A percentile compares a stretch with the other conserved stretches of the same genome.
Evolutionary conservation across 2,888 invertebrate genomes (phyloP).

Genomic region (Uropetala carovei): DNA sequence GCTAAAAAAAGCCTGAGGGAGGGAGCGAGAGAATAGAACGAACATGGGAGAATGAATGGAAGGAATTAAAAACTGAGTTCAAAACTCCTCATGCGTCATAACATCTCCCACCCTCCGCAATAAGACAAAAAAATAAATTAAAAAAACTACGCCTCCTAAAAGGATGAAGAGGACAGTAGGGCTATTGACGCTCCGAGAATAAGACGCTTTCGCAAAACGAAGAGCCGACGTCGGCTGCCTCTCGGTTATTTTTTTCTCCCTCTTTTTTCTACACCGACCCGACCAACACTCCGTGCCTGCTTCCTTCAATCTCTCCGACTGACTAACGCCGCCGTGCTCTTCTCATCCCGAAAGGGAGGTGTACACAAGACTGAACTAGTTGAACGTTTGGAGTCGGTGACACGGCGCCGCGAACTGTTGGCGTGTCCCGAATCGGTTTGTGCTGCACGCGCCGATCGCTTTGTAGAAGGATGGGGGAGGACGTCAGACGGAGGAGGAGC

Average conservation of each 20-base stretch:
- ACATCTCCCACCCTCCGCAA: background rate
- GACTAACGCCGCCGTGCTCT: no score
- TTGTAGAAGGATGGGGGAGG: background rate
- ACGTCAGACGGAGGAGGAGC: conserved; percentile 40
- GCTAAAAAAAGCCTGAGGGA: no score
- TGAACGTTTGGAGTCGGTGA: background rate
- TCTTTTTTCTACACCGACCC: background rate
- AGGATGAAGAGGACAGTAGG: background rate
- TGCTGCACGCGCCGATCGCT: background rate
- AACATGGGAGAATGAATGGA: background rate
- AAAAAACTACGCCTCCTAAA: background rate
- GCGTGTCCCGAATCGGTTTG: conserved; percentile 1
- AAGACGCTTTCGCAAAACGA: background rate
- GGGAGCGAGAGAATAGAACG: background rate
- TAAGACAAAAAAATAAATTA: background rate
- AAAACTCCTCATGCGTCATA: background rate
- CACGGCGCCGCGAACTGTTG: background rate
- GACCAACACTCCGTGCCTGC: background rate
- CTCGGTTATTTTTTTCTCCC: background rate
- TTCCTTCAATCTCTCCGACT: no score
- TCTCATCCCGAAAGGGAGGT: background rate
- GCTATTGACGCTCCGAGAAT: background rate
- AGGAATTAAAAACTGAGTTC: background rate
- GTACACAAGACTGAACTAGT: background rate
- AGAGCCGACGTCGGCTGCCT: background rate